Conservation (phyloP, 64 coral and sea anemone genomes). For the Porites australiensis region DNA sequence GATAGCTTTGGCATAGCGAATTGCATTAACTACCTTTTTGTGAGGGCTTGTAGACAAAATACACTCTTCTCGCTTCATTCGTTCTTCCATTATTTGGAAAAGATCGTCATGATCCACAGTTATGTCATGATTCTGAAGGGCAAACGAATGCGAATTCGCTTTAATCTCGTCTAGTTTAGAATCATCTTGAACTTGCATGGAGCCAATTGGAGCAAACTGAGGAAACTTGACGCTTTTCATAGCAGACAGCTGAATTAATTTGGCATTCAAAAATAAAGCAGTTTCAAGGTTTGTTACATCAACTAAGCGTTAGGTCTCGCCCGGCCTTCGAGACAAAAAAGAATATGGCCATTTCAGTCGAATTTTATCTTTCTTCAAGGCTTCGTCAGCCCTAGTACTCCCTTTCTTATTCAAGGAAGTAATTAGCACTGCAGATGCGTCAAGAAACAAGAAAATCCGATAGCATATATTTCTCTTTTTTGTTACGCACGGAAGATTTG, state of each 20-base stretch:
- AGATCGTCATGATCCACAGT: constrained; percentile 13
- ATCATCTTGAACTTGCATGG: background rate
- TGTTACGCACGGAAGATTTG: background rate
- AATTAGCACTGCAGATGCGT: background rate
- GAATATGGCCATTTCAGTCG: background rate
- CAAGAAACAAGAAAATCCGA: constrained; percentile 3
- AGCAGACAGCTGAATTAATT: background rate
- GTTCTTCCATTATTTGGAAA: constrained; percentile 55
- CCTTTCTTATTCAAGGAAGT: background rate
- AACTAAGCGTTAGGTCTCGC: too few relatives aligned
- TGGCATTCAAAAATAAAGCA: background rate
- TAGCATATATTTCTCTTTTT: background rate
- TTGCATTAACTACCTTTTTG: constrained; percentile 68
- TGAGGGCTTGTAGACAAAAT: constrained; percentile 78
- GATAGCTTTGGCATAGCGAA: constrained; percentile 62
- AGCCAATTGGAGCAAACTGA: background rate
- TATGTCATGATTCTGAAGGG: constrained; percentile 26
- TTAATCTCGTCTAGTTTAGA: background rate
- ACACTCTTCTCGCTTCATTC: constrained; percentile 68
- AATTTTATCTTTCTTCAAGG: background rate
- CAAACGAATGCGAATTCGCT: background rate
- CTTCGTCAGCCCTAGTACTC: background rate
- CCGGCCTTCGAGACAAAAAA: background rate
- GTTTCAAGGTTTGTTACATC: background rate
- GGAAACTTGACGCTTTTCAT: constrained; percentile 14